Evolutionary conservation across 64 coral and sea anemone species (phyloP).

Genomic region (Montipora sp.): DNA sequence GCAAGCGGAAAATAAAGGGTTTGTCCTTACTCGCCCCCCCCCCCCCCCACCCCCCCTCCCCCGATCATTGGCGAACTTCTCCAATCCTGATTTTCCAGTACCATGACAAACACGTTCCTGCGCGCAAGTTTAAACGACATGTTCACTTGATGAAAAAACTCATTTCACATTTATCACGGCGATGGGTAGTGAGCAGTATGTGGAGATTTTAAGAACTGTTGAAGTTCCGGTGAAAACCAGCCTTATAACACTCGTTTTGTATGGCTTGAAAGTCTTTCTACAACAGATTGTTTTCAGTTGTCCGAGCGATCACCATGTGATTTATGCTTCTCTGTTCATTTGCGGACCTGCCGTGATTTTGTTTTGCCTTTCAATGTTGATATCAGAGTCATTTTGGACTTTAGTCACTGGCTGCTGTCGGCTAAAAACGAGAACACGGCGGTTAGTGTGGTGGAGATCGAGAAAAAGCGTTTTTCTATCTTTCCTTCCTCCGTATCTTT

Average conservation of each 20-base stretch:
- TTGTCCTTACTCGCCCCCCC: no score
- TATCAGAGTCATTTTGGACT: slow-evolving; percentile 88
- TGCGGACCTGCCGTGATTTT: slow-evolving; percentile 72
- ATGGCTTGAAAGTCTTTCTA: slow-evolving; percentile 76
- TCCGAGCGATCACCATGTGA: slow-evolving; percentile 48
- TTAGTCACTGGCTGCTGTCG: slow-evolving; percentile 71
- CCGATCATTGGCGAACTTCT: neutral
- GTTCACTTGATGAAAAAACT: neutral
- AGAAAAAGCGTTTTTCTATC: slow-evolving; percentile 54
- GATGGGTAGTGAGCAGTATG: neutral
- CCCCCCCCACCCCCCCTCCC: no score
- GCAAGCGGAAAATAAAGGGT: no score
- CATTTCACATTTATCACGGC: neutral
- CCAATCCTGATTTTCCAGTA: slow-evolving; percentile 1
- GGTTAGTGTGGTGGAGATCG: slow-evolving; percentile 70
- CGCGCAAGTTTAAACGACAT: neutral
- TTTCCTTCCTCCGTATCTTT: slow-evolving; percentile 56
- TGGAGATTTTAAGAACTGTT: slow-evolving; percentile 5
- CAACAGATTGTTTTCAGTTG: slow-evolving; percentile 70
- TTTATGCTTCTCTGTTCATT: slow-evolving; percentile 74
- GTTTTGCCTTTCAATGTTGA: slow-evolving; percentile 77
- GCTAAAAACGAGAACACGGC: slow-evolving; percentile 34
- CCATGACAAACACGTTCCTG: neutral
- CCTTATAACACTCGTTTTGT: slow-evolving; percentile 56
- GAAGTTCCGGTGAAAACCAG: slow-evolving; percentile 76